phyloP scores from a whole-genome alignment of 2,888 invertebrate species.

The Dynastes maya region DNA sequence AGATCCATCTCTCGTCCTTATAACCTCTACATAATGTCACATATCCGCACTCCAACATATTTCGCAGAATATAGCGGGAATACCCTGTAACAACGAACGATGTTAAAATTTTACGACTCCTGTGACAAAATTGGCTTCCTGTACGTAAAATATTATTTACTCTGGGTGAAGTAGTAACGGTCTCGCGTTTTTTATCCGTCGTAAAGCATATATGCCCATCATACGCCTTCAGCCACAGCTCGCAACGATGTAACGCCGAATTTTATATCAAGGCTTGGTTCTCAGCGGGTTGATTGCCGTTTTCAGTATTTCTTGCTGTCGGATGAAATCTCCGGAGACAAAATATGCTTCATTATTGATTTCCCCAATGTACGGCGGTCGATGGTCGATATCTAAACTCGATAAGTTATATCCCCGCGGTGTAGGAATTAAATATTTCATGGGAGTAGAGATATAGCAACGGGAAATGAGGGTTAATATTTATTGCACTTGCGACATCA shows the following conservation, averaged over 20 bases:
- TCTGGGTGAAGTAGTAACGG: not conserved
- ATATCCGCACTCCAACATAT: too few relatives aligned
- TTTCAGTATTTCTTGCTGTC: not conserved
- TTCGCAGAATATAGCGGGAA: too few relatives aligned
- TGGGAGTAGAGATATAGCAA: too few relatives aligned
- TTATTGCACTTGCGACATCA: too few relatives aligned
- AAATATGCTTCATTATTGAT: not conserved
- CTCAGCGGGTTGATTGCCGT: not conserved
- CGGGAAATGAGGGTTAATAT: too few relatives aligned
- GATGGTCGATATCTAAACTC: not conserved
- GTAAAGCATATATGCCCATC: not conserved
- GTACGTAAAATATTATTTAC: slow-evolving; percentile 29
- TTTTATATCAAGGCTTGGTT: slow-evolving; percentile 7
- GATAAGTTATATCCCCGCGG: not conserved
- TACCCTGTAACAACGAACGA: not conserved
- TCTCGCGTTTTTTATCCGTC: slow-evolving; percentile 4
- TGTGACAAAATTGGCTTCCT: too few relatives aligned
- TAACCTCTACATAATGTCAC: too few relatives aligned
- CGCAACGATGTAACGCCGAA: not conserved
- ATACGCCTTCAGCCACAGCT: too few relatives aligned
- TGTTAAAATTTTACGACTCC: too few relatives aligned
- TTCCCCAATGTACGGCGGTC: not conserved
- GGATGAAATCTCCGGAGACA: not conserved
- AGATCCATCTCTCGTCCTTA: too few relatives aligned
- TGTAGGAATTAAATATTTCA: too few relatives aligned